phyloP scores from a whole-genome alignment of 2,113 vertebrate genomes.

The Tachuris rubrigastra region DNA sequence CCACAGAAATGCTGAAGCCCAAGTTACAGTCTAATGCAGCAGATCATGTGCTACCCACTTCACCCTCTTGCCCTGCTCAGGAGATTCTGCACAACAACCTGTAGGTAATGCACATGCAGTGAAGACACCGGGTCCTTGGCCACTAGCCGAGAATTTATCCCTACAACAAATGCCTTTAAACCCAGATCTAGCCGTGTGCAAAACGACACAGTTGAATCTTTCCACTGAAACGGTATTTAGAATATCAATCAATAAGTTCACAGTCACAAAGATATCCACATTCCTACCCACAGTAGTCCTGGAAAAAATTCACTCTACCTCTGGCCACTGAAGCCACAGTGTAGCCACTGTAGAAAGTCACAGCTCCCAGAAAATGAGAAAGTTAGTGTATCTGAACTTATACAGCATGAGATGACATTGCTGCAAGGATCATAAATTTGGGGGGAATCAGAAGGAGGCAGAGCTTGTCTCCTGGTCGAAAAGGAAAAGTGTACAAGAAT shows the following conservation, averaged over 20 bases:
- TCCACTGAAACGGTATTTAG: background rate
- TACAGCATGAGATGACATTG: background rate
- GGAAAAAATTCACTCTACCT: background rate
- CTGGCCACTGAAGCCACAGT: background rate
- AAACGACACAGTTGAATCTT: background rate
- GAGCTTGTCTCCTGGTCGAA: background rate
- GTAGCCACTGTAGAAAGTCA: background rate
- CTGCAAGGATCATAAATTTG: background rate
- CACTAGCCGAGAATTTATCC: background rate
- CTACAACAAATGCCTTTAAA: background rate
- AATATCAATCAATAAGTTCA: background rate
- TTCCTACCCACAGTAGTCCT: background rate
- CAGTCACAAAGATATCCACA: background rate
- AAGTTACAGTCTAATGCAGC: background rate
- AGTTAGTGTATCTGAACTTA: background rate
- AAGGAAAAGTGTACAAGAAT: background rate
- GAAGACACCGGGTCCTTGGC: rapidly evolving
- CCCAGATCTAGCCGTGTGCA: background rate
- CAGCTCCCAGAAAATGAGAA: background rate
- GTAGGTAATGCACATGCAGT: background rate
- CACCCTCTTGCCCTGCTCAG: background rate
- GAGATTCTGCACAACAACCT: background rate
- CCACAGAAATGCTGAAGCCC: background rate
- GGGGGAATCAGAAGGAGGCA: background rate
- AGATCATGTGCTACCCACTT: background rate